Conservation (phyloP, 2,888 invertebrate species). For the Serripes groenlandicus region DNA sequence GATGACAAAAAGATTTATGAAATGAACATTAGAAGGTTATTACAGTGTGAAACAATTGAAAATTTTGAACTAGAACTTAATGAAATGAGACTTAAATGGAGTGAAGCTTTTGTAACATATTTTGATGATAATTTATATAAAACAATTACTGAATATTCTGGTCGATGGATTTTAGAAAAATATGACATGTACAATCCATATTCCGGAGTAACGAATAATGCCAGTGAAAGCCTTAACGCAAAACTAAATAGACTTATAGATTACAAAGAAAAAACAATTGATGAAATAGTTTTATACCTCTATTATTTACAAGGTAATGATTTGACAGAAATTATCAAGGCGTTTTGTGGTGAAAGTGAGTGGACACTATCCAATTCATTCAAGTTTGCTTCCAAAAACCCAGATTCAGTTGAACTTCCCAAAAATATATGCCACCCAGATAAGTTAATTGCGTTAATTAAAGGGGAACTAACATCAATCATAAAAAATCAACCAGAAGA, state of each 20-base stretch:
- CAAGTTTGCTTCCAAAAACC: no score
- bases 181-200: conserved; percentile 33
- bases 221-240: conserved; percentile 34
- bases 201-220: conserved; percentile 46
- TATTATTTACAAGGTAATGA: no score
- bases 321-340: no score
- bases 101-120: conserved; percentile 19
- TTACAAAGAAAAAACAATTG: conserved; percentile 32
- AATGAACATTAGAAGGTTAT: not conserved
- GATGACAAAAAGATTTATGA: conserved; percentile 6
- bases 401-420: no score
- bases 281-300: conserved; percentile 41
- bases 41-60: not conserved
- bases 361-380: no score
- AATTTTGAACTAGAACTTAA: no score
- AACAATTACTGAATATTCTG: not conserved
- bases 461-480: no score
- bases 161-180: conserved; percentile 26
- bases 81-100: no score
- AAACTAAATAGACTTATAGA: conserved; percentile 31
- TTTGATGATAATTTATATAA: conserved; percentile 23
- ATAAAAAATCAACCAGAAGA: no score
- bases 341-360: no score
- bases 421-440: no score
- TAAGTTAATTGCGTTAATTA: no score